Conservation (phyloP, 2,797 vertebrate genomes). For the Monodelphis domestica region DNA sequence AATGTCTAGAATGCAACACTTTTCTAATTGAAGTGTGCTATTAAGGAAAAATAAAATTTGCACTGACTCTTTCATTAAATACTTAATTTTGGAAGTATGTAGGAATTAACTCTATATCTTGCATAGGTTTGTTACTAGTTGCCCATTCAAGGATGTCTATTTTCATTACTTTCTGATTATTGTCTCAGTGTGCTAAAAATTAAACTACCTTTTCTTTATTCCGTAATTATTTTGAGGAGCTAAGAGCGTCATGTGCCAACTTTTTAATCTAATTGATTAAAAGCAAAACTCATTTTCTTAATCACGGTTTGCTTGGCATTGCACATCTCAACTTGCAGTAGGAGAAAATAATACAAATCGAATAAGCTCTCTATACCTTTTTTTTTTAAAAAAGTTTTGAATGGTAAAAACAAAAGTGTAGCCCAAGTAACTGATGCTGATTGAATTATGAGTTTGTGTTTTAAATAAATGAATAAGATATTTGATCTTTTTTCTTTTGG, state of each 20-base stretch:
- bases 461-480: slow-evolving; percentile 74
- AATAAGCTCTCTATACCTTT: slow-evolving; percentile 62
- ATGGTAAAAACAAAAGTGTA: slow-evolving; percentile 75
- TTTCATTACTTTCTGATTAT: slow-evolving; percentile 84
- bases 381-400: slow-evolving; percentile 74
- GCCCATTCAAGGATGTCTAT: slow-evolving; percentile 73
- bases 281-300: slow-evolving; percentile 81
- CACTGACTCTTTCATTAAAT: slow-evolving; percentile 64
- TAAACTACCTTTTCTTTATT: slow-evolving; percentile 81
- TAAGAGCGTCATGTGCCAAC: slow-evolving; percentile 76
- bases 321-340: slow-evolving; percentile 73
- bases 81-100: slow-evolving; percentile 74
- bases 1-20: slow-evolving; percentile 46
- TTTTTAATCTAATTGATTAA: slow-evolving; percentile 83
- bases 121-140: slow-evolving; percentile 78
- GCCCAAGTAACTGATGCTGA: slow-evolving; percentile 75
- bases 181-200: slow-evolving; percentile 72
- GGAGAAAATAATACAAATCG: slow-evolving; percentile 73
- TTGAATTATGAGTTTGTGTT: slow-evolving; percentile 75
- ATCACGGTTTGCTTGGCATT: slow-evolving; percentile 66
- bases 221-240: slow-evolving; percentile 83
- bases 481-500: slow-evolving; percentile 77
- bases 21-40: slow-evolving; percentile 44
- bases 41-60: slow-evolving; percentile 34
- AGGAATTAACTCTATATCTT: slow-evolving; percentile 65